Evolutionary conservation across 2,888 invertebrate species (phyloP), one percentile per base, ranked within the genome.

Genomic region (Cyaniris semiargus): DNA sequence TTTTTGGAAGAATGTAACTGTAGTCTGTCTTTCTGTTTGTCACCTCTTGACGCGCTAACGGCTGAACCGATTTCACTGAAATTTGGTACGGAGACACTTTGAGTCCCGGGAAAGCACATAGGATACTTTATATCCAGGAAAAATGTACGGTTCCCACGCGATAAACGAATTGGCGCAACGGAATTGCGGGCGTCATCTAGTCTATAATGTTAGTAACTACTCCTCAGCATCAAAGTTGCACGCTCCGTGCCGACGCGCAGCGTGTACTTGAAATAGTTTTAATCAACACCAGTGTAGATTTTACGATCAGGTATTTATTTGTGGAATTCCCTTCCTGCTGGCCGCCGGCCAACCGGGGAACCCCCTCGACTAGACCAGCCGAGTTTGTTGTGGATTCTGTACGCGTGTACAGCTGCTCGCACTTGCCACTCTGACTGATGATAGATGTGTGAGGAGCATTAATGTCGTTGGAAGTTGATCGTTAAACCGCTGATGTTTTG

Each of bases 251-350:
- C 66, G 66, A 18, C n/a, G 66, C 13, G 27, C 66, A 27, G 66
- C 66, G 66, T 21, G 38, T 15, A 38, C 71, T 71, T 21, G 34
- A 71, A 71, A 71, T 38, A 21, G 38, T 72, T 76, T 74, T 76
- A 72, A 78, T 75, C 76, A 77, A 75, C 76, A 76, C 13, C 27
- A 15, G 72, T 70, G 70, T 60, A 70, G 76, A 76, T 76, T 76
- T 91, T 90, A 90, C 90, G 88, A 90, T 90, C 88, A 87, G 82
- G 87, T 88, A 90, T 91, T 89, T 91, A 89, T 90, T 90, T 89
- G 89, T 88, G 90, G 89, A 88, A 88, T 86, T 86, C 84, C 86
- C 90, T 92, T 91, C 90, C 92, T 90, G 89, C 91, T 93, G 93
- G 93, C 93, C 85, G 80, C 83, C 80, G 82, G 89, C 93, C 93